phyloP scores from a whole-genome alignment of 1,140 invertebrate species.

The Sarcophaga bullata region DNA sequence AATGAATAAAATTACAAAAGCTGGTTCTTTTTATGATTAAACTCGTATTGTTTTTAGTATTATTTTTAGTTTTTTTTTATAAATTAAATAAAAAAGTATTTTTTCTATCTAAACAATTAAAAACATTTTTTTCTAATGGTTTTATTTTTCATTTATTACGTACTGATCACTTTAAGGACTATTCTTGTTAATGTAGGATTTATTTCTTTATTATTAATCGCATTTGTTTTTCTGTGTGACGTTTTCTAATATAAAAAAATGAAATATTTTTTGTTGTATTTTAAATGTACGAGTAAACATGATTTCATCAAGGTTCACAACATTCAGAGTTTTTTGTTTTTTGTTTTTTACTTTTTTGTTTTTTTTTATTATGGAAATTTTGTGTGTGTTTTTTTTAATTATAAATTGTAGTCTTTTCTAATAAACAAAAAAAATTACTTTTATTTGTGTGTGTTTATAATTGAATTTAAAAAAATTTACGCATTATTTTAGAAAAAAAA shows the following conservation, averaged over 20 bases:
- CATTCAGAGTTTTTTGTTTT: conserved; percentile 65
- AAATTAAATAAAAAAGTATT: conserved; percentile 35
- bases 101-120: conserved; percentile 37
- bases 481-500: conserved; percentile 21
- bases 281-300: conserved; percentile 52
- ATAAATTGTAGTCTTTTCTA: conserved; percentile 11
- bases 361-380: neutral
- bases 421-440: neutral
- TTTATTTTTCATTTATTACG: conserved; percentile 44
- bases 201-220: conserved; percentile 6
- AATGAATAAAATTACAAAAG: conserved; percentile 32
- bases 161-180: conserved; percentile 37
- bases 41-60: neutral
- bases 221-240: conserved; percentile 33
- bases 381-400: conserved; percentile 51
- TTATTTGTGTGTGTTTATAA: neutral
- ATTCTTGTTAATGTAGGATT: neutral
- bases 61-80: conserved; percentile 14
- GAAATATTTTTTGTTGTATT: conserved; percentile 45
- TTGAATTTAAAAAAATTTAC: neutral
- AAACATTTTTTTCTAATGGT: conserved; percentile 45
- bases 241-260: conserved; percentile 10
- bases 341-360: conserved; percentile 40
- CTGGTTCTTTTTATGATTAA: conserved; percentile 23
- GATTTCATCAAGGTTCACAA: conserved; percentile 66